Conservation (phyloP, 2,888 invertebrate species). For the Graphium colonna region DNA sequence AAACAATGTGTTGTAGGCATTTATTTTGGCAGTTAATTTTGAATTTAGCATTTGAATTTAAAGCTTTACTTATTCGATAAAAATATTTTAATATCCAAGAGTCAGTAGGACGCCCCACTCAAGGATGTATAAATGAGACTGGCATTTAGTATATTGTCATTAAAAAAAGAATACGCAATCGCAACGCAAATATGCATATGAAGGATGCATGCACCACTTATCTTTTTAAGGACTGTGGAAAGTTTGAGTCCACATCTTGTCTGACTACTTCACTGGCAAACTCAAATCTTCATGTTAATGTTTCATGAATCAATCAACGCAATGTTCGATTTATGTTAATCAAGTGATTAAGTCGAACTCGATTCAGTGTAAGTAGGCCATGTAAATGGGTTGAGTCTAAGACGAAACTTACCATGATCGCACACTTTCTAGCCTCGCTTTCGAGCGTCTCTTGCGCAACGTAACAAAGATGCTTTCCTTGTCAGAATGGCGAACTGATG, state of each 20-base stretch:
- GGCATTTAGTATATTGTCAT: too few relatives aligned
- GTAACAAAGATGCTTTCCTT: conserved; percentile 33
- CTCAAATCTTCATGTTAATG: neutral
- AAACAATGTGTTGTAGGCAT: too few relatives aligned
- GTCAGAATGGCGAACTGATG: conserved; percentile 52
- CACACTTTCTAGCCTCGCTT: conserved; percentile 35
- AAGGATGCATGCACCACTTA: neutral
- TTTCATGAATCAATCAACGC: neutral
- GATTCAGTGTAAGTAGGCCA: conserved; percentile 4
- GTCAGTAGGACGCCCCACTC: too few relatives aligned
- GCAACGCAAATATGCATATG: too few relatives aligned
- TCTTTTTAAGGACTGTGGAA: too few relatives aligned
- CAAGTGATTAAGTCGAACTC: neutral
- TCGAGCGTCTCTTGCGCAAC: conserved; percentile 34
- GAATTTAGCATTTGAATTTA: too few relatives aligned
- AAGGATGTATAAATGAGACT: too few relatives aligned
- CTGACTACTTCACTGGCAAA: neutral
- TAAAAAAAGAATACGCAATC: neutral
- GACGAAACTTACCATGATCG: conserved; percentile 17
- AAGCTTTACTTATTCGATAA: too few relatives aligned
- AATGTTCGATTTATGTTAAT: neutral
- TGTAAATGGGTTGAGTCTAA: conserved; percentile 14
- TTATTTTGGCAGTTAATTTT: too few relatives aligned
- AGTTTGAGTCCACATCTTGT: too few relatives aligned
- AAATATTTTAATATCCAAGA: too few relatives aligned